These are phyloP conservation scores for Pseudolycoriella hygida DNA, from an alignment of 2,888 invertebrate genomes.

Conservation along the genomic window DNA sequence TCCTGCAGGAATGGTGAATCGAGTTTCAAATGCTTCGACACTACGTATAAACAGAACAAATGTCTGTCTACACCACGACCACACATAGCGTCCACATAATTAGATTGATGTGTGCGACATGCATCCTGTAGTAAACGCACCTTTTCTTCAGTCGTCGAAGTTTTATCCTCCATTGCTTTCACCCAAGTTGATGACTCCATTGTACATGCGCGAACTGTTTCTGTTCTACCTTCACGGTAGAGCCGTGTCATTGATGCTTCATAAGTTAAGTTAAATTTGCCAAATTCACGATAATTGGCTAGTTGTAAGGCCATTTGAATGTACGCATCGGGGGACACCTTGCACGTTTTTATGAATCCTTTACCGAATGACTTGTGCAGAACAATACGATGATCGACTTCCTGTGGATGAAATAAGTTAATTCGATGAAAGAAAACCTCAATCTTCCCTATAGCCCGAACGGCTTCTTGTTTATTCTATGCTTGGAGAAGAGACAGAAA, in stretches of 20 bases:
- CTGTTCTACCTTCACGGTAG: conserved; percentile 91
- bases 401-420: too few species aligned
- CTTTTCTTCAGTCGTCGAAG: conserved; percentile 46
- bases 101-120: conserved; percentile 65
- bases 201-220: conserved; percentile 95
- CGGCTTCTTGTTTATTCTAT: too few species aligned
- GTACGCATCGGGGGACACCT: conserved; percentile 89
- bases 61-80: conserved; percentile 96
- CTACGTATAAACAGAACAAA: conserved; percentile 93
- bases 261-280: conserved; percentile 88
- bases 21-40: conserved; percentile 91
- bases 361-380: conserved; percentile 81
- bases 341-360: conserved; percentile 89
- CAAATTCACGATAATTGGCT: conserved; percentile 52
- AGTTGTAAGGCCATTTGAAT: conserved; percentile 93
- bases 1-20: conserved; percentile 85
- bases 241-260: conserved; percentile 98
- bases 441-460: too few species aligned
- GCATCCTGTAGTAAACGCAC: conserved; percentile 54
- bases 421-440: too few species aligned
- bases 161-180: conserved; percentile 61
- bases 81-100: conserved; percentile 95
- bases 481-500: too few species aligned
- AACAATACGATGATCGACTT: conserved; percentile 78
- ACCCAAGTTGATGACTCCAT: conserved; percentile 88